Percentiles rank a stretch among this genome's conserved stretches.
phyloP scores from a whole-genome alignment of 1,140 invertebrate species.

The Ostrea denselamellosa region DNA sequence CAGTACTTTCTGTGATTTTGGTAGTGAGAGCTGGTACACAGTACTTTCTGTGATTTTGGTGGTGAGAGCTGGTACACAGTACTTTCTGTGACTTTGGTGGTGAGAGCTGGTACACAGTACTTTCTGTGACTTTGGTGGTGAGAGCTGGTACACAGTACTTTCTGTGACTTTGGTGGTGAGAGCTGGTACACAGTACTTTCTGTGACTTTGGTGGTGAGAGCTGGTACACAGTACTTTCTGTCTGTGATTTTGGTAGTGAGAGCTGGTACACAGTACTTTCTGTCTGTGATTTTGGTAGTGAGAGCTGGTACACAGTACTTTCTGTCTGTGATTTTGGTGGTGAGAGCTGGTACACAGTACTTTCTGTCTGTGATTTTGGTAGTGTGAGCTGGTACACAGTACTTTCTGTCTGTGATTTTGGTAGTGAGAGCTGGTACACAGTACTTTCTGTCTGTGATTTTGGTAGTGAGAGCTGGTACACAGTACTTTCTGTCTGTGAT shows the following conservation, averaged over 20 bases:
- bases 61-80: slow-evolving; percentile 88
- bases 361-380: slow-evolving; percentile 82
- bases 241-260: not conserved
- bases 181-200: slow-evolving; percentile 77
- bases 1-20: no score
- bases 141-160: slow-evolving; percentile 83
- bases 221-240: no score
- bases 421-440: no score
- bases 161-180: not conserved
- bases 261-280: slow-evolving; percentile 63
- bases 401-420: no score
- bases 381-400: no score
- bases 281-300: slow-evolving; percentile 94
- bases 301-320: slow-evolving; percentile 83
- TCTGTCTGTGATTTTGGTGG: no score
- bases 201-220: slow-evolving; percentile 94
- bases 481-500: no score
- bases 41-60: slow-evolving; percentile 90
- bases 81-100: no score
- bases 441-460: no score
- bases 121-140: slow-evolving; percentile 93
- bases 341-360: slow-evolving; percentile 57
- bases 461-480: no score
- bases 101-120: slow-evolving; percentile 57
- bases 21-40: not conserved